Percentiles rank a stretch among this genome's conserved stretches.
These are phyloP conservation scores for Falco naumanni DNA, from an alignment of 2,797 vertebrate species.

Conservation along the genomic window DNA sequence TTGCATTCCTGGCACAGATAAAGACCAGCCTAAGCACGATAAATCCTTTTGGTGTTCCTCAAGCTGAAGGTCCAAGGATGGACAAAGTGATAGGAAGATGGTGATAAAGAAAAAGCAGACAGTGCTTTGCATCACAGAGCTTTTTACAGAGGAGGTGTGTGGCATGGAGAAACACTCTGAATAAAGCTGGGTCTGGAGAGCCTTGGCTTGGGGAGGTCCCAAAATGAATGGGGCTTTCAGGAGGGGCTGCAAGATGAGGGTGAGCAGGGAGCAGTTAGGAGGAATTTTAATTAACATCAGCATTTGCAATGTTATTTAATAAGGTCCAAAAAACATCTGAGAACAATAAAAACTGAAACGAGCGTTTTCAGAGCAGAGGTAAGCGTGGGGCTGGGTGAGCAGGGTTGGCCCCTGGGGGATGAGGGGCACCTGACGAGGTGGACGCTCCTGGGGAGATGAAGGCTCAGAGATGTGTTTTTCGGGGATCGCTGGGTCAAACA, in stretches of 20 bases:
- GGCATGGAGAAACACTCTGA: fast-evolving
- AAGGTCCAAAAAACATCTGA: constrained; percentile 34
- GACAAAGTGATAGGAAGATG: neutral
- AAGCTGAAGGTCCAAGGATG: neutral
- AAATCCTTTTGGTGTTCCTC: neutral
- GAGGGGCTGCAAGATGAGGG: constrained; percentile 5
- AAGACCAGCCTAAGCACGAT: neutral
- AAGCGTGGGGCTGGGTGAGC: neutral
- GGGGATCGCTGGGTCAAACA: neutral
- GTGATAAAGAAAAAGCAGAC: neutral
- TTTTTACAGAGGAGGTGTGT: neutral
- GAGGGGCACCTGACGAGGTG: neutral
- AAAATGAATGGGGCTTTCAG: constrained; percentile 37
- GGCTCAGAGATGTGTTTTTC: neutral
- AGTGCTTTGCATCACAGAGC: neutral
- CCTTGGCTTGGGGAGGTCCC: constrained; percentile 22
- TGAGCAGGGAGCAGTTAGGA: constrained; percentile 24
- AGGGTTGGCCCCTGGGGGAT: neutral
- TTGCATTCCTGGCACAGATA: neutral
- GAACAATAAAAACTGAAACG: constrained; percentile 8
- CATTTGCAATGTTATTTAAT: neutral
- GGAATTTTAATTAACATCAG: constrained; percentile 63
- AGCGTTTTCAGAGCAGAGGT: fast-evolving
- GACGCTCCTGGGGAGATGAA: neutral
- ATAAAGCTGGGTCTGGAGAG: neutral